phyloP scores from a whole-genome alignment of 2,888 invertebrate genomes.

The Protonemura montana region DNA sequence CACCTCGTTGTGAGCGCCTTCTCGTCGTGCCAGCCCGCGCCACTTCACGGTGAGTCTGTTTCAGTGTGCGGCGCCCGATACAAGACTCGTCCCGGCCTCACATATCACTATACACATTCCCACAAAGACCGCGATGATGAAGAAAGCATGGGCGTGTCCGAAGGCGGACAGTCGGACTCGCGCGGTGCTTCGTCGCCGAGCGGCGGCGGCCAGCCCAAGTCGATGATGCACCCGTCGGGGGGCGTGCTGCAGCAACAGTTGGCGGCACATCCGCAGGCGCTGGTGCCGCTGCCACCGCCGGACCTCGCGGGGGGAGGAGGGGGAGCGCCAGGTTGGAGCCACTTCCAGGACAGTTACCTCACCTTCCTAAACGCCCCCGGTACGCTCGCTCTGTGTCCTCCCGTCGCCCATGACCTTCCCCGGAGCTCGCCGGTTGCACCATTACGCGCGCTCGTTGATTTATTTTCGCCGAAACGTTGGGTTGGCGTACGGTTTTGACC shows the following conservation, averaged over 20 bases:
- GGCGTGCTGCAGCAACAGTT: neutral
- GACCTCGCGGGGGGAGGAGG: constrained; percentile 47
- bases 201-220: constrained; percentile 37
- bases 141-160: constrained; percentile 49
- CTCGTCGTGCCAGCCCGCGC: neutral
- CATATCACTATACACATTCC: constrained; percentile 94
- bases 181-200: constrained; percentile 47
- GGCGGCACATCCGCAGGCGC: neutral
- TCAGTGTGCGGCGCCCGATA: constrained; percentile 95
- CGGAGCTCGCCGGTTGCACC: constrained; percentile 58
- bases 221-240: constrained; percentile 3
- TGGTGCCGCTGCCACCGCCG: constrained; percentile 30
- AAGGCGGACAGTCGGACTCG: constrained; percentile 39
- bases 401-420: constrained; percentile 54
- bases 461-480: neutral
- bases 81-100: constrained; percentile 95
- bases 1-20: neutral
- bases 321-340: constrained; percentile 62
- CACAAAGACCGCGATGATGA: constrained; percentile 65
- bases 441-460: constrained; percentile 32
- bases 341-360: constrained; percentile 66
- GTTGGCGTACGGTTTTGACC: neutral
- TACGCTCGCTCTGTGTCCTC: constrained; percentile 53
- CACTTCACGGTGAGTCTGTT: constrained; percentile 56
- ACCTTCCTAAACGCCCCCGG: constrained; percentile 57